These are phyloP conservation scores for Drosophila elegans DNA, from an alignment of 1,140 invertebrate genomes.

Conservation along the genomic window DNA sequence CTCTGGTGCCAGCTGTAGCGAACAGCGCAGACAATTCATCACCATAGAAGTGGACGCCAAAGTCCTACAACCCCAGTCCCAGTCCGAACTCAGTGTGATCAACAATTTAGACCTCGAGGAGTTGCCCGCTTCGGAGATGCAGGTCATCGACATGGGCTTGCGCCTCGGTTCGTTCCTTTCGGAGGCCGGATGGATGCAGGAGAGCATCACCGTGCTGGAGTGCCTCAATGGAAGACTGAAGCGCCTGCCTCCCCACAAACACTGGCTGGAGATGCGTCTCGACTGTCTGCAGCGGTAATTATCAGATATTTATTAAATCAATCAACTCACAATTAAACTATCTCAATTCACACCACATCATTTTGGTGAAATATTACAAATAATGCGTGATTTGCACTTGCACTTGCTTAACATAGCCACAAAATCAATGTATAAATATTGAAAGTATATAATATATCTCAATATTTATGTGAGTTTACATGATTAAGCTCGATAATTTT, in stretches of 20 bases:
- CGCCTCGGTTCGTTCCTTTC: slow-evolving; percentile 91
- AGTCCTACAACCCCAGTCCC: neutral
- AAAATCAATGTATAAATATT: too few relatives aligned
- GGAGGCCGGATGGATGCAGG: slow-evolving; percentile 93
- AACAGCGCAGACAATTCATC: neutral
- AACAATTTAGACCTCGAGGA: slow-evolving; percentile 1
- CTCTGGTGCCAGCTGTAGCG: neutral
- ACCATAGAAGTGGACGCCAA: neutral
- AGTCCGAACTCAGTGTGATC: slow-evolving; percentile 7
- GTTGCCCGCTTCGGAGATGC: slow-evolving; percentile 14
- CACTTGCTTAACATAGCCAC: too few relatives aligned
- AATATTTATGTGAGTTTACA: too few relatives aligned
- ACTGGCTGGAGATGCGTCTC: slow-evolving; percentile 86
- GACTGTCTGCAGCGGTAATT: slow-evolving; percentile 91
- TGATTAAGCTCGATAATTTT: too few relatives aligned
- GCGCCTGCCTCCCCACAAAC: slow-evolving; percentile 82
- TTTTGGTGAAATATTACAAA: too few relatives aligned
- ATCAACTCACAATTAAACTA: too few relatives aligned
- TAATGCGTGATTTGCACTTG: too few relatives aligned
- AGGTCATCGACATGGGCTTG: slow-evolving; percentile 86
- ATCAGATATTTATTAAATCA: too few relatives aligned
- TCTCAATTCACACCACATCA: too few relatives aligned
- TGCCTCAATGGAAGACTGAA: slow-evolving; percentile 88
- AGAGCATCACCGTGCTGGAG: slow-evolving; percentile 89
- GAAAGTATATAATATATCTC: too few relatives aligned